Evolutionary conservation across 2,888 invertebrate species (phyloP), one percentile per base, ranked within the genome.

Genomic region (Cyaniris semiargus): DNA sequence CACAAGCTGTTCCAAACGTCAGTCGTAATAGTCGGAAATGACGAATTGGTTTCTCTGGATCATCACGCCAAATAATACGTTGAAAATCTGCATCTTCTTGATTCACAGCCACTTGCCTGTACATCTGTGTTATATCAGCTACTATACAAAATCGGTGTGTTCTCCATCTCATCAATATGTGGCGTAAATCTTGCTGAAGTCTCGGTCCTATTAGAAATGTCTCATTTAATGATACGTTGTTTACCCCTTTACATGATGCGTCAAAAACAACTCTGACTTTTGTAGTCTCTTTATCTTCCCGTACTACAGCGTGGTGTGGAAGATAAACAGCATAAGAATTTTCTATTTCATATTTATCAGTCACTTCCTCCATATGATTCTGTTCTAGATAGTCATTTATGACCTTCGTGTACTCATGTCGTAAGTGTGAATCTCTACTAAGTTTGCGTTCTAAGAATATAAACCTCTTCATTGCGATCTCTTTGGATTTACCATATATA

Each of bases 191-290:
- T 31, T 23, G 56, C 66, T 82, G 82, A 18, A 82, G 44, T 1
- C 76, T 77, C 1, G 81, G 81, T 38, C 82, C 80, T 4, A 79
- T 76, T 77, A 81, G 76, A 18, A 82, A 76, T 6, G 27, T 27
- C 15, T 80, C 79, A 70, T 82, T 82, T n/a, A 81, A 53, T 0
- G 82, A 82, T 5, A 79, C 76, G 0, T 79, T 80, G 44, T 80
- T 81, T 1, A 10, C 27, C 10, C 78, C 77, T 58, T 77, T 77
- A 44, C 70, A 75, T 5, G 79, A 78, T 4, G 78, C 38, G 38
- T 38, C 38, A 38, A 38, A 38, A 38, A 38, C 38, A n/a, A 76
- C 76, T 13, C 76, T 8, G 15, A 76, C 10, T 48, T 76, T 76
- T 18, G n/a, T 76, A 8, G 76, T 76, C 4, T 38, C 38, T 38